Percentiles rank a stretch among this genome's conserved stretches.
These are phyloP conservation scores for Vanacampus margaritifer DNA, from an alignment of 2,113 vertebrate species.

Conservation along the genomic window DNA sequence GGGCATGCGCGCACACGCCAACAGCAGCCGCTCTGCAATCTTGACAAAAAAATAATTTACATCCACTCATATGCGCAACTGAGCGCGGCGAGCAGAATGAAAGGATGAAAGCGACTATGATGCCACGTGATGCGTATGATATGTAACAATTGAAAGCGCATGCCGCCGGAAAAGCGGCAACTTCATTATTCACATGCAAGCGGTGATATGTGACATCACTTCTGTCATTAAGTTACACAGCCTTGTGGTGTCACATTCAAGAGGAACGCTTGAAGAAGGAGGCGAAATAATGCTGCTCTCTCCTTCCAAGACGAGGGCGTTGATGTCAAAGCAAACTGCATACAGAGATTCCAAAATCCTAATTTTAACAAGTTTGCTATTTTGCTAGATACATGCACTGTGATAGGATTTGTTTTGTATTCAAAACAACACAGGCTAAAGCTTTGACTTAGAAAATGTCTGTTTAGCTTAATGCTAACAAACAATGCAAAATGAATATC, in stretches of 20 bases:
- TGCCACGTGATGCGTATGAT: neutral
- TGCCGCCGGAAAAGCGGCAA: neutral
- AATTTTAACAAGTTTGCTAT: no score
- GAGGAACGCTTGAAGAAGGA: neutral
- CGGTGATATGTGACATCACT: neutral
- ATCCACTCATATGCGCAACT: slow-evolving; percentile 2
- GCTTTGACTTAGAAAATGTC: no score
- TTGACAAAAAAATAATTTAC: slow-evolving; percentile 28
- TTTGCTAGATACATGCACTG: no score
- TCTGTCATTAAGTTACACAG: neutral
- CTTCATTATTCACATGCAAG: neutral
- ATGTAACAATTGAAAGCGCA: neutral
- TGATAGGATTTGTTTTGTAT: no score
- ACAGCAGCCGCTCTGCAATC: slow-evolving; percentile 21
- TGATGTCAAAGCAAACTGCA: no score
- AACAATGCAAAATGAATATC: neutral
- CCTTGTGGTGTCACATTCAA: neutral
- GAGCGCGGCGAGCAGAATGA: slow-evolving; percentile 21
- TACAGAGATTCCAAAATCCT: no score
- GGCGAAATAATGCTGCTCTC: no score
- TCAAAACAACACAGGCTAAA: no score
- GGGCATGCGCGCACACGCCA: slow-evolving; percentile 41
- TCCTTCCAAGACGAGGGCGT: no score
- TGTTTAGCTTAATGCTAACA: neutral
- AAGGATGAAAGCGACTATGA: neutral